Evolutionary conservation across 2,888 invertebrate species (phyloP).

Genomic region (Pomacea canaliculata): DNA sequence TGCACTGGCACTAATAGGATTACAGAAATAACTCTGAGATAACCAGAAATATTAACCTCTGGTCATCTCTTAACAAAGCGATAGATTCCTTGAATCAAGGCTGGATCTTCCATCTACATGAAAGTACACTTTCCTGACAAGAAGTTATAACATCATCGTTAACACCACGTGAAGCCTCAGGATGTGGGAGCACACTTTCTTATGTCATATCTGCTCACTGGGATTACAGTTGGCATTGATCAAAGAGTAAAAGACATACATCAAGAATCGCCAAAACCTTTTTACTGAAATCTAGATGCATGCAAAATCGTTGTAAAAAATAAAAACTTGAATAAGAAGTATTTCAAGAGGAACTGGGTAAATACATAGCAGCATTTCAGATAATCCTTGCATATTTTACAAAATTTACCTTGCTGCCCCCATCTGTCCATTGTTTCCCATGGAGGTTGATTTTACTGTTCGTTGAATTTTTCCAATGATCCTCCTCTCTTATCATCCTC

Average conservation of each 20-base stretch:
- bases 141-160: neutral
- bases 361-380: too few relatives aligned
- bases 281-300: too few relatives aligned
- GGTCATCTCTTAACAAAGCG: constrained; percentile 80
- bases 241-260: too few relatives aligned
- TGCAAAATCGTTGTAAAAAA: neutral
- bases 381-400: too few relatives aligned
- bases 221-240: too few relatives aligned
- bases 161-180: neutral
- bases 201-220: too few relatives aligned
- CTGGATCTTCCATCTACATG: constrained; percentile 71
- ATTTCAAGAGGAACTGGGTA: neutral
- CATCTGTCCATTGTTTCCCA: constrained; percentile 94
- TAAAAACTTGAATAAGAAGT: too few relatives aligned
- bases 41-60: too few relatives aligned
- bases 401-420: constrained; percentile 40
- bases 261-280: too few relatives aligned
- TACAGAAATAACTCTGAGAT: too few relatives aligned
- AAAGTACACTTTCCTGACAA: constrained; percentile 74
- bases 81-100: constrained; percentile 74
- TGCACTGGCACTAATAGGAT: too few relatives aligned
- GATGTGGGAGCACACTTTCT: too few relatives aligned
- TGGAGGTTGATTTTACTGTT: constrained; percentile 84
- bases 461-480: constrained; percentile 88
- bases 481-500: constrained; percentile 80